Base-by-base conservation (phyloP, 2,797 vertebrate genomes). In the Enteromius radiatus region DNA sequence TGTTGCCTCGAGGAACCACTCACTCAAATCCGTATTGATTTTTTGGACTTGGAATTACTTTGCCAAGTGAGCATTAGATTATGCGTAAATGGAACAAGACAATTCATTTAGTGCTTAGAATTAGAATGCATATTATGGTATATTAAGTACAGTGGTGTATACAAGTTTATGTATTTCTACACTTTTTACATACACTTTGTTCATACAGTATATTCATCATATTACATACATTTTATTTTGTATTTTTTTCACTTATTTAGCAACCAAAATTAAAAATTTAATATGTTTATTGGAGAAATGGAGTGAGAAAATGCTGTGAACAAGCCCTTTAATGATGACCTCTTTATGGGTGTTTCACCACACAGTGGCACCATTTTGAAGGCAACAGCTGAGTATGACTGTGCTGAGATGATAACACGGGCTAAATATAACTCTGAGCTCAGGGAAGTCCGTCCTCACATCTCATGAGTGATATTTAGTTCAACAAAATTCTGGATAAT, bases 311-410 rank as follows among this genome's bases (percentile, higher is more conserved):
- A 56, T 45, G 43, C 9, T 28, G 19, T 38, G 0, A 56, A 47
- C 70, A 70, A 70, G 21, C 43, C 81, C 33, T 75, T 64, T 49
- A 23, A 43, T 41, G 63, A 28, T 76, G 68, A 85, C 41, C 75
- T 84, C 49, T 43, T 76, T 77, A 26, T 59, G 33, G 64, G 74
- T 84, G 87, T 89, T 88, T 86, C 83, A 80, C 81, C 85, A 45
- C 82, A 59, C 87, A 81, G 81, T 91, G 86, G 91, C 89, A 90
- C 87, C 79, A 88, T 88, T 90, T 90, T 52, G 78, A 87, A 85
- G 84, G 84, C 79, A 90, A 92, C 93, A 93, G 91, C 92, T 94
- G 92, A 90, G 85, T 85, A 87, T 86, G 89, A 88, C 85, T 47
- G 28, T 71, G 86, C 36, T 68, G 85, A 33, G 84, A 89, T 85